A percentile compares a stretch with the other conserved stretches of the same genome.
Conservation (phyloP, 2,888 invertebrate genomes). For the Calameuta idolon region DNA sequence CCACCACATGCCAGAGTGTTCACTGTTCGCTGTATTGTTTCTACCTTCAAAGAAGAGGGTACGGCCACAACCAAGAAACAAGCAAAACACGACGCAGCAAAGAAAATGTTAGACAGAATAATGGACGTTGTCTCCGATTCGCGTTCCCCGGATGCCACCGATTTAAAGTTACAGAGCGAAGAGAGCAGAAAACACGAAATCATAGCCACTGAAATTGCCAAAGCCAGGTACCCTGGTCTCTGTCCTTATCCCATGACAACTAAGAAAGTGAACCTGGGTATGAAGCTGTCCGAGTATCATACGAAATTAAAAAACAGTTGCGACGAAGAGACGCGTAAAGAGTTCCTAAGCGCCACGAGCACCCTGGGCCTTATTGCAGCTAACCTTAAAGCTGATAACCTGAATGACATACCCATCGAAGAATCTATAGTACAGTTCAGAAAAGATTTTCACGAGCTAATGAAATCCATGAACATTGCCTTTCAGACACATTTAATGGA, state of each 20-base stretch:
- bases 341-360: constrained; percentile 32
- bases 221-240: constrained; percentile 24
- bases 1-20: constrained; percentile 77
- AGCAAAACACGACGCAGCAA: constrained; percentile 75
- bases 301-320: constrained; percentile 36
- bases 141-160: not conserved
- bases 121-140: constrained; percentile 40
- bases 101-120: constrained; percentile 59
- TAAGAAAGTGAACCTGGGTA: constrained; percentile 53
- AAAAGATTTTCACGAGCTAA: constrained; percentile 21
- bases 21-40: constrained; percentile 71
- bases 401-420: not conserved
- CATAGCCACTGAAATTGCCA: constrained; percentile 24
- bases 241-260: constrained; percentile 23
- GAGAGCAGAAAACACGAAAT: constrained; percentile 17
- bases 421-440: constrained; percentile 18
- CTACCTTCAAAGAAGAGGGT: constrained; percentile 70
- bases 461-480: constrained; percentile 31
- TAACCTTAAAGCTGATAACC: not conserved
- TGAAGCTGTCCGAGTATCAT: constrained; percentile 53
- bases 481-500: constrained; percentile 9
- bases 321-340: constrained; percentile 28
- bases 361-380: constrained; percentile 2
- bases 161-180: not conserved
- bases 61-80: constrained; percentile 75